These are phyloP conservation scores for Ariopsis seemanni DNA, from an alignment of 2,113 vertebrate species.

Conservation along the genomic window DNA sequence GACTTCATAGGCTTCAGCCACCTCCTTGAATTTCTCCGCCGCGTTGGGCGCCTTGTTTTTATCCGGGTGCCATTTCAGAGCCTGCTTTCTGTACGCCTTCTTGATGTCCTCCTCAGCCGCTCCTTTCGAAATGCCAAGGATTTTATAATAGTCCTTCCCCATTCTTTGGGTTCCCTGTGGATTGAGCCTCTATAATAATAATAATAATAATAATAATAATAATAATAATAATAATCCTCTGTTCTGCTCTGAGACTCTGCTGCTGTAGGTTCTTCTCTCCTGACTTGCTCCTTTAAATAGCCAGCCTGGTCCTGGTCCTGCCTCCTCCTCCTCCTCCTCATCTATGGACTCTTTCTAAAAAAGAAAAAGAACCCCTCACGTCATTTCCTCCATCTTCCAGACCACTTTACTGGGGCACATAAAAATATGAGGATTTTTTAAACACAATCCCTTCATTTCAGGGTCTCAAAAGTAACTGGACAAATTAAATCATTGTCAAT, in stretches of 20 bases:
- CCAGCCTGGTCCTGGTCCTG: constrained; percentile 28
- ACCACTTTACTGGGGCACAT: too few relatives aligned
- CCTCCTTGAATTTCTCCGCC: constrained; percentile 97
- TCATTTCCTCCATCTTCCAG: constrained; percentile 60
- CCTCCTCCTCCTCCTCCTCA: constrained; percentile 57
- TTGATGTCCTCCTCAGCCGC: constrained; percentile 97
- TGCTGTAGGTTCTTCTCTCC: constrained; percentile 58
- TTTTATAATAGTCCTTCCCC: constrained; percentile 98
- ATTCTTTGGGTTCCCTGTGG: constrained; percentile 63
- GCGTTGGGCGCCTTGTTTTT: constrained; percentile 96
- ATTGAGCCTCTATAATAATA: constrained; percentile 31
- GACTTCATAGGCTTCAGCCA: constrained; percentile 97
- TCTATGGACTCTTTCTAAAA: constrained; percentile 64
- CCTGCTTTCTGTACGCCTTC: constrained; percentile 97
- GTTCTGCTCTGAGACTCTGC: constrained; percentile 57
- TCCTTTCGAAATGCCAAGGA: constrained; percentile 91
- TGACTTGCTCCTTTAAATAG: constrained; percentile 74
- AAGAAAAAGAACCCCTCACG: constrained; percentile 20
- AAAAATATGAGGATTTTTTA: too few relatives aligned
- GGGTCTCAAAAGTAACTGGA: too few relatives aligned
- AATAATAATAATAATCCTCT: too few relatives aligned
- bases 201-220: too few relatives aligned
- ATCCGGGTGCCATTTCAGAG: constrained; percentile 97
- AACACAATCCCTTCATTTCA: too few relatives aligned
- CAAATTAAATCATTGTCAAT: too few relatives aligned